Evolutionary conservation across 2,888 invertebrate species (phyloP), one percentile per base, ranked within the genome.

Genomic region (Drosophila pegasa): DNA sequence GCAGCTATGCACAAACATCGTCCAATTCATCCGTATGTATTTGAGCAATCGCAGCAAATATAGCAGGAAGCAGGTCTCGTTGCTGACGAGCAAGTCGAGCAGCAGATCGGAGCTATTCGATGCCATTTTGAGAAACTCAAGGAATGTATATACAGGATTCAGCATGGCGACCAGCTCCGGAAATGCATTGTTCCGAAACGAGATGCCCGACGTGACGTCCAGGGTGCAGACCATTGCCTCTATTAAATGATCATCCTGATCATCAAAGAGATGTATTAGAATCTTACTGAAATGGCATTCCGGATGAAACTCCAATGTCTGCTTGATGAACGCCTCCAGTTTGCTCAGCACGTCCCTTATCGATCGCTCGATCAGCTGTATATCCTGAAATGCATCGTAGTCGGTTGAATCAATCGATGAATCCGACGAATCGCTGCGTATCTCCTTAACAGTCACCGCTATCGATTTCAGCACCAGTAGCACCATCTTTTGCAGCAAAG

Each of bases 141-240:
- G 94, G 87, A 97, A 97, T n/a, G 97, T 97, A 56, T 95, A 94
- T 60, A 96, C 95, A 0, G 97, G 97, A 93, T 97, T 97, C 52
- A 98, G 93, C 95, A 96, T 96, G 6, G 95, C 94, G 80, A 96
- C 95, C 77, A 97, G 93, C 91, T 96, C 96, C 2, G 96, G 96
- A 82, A 95, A 96, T 64, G 96, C 95, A 0, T 96, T 95, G 87
- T 96, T 96, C 54, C 96, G 94, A 90, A 96, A 96, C 27, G 96
- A 96, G 61, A 97, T 95, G 40, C 97, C 97, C 25, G 96, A 95
- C 0, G 96, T 97, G 47, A 97, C 97, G 91, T 98, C 97, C 51
- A 98, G 92, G 37, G 97, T 96, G 91, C 97, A 97, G 8, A 98
- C 96, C 97, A 98, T 97, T 3, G 97, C 96, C 93, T 98, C 98